A percentile compares a stretch with the other conserved stretches of the same genome.
Conservation (phyloP, 2,113 vertebrate genomes). For the Cyprinodon variegatus region DNA sequence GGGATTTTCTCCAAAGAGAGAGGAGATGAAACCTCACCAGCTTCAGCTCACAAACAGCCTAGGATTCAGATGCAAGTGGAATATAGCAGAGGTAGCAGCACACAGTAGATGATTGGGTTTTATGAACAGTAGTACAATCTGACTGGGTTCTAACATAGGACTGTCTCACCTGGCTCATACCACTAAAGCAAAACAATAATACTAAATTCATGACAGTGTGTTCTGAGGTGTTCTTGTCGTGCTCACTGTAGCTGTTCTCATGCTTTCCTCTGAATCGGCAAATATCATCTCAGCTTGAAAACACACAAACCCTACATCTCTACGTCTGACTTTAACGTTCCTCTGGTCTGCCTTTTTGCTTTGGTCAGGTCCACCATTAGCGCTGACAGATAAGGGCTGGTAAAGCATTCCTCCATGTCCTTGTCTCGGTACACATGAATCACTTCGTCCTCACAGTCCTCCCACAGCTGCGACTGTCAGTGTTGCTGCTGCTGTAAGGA, state of each 20-base stretch:
- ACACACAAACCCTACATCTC: conserved; percentile 9
- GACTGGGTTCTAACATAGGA: neutral
- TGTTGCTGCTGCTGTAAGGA: conserved; percentile 25
- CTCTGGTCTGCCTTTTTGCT: conserved; percentile 8
- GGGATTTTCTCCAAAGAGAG: no score
- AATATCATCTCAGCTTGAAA: conserved; percentile 19
- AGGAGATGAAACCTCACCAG: no score
- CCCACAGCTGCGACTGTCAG: conserved; percentile 9
- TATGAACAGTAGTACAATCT: neutral
- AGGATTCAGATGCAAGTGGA: neutral
- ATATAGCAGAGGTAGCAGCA: neutral
- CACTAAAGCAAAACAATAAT: conserved; percentile 12
- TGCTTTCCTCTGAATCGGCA: conserved; percentile 18
- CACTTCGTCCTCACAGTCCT: conserved; percentile 31
- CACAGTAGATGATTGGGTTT: neutral
- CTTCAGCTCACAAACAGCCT: no score
- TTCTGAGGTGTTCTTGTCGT: conserved; percentile 40
- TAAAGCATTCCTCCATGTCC: conserved; percentile 30
- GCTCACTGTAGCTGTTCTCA: conserved; percentile 41
- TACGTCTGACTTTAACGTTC: conserved; percentile 40
- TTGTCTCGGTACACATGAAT: conserved; percentile 37
- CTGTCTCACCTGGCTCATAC: conserved; percentile 1
- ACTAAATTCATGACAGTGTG: conserved; percentile 9
- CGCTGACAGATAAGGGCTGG: conserved; percentile 29
- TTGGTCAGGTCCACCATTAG: conserved; percentile 16